Evolutionary conservation across 2,888 invertebrate genomes (phyloP).

Genomic region (Julus scandinavius): DNA sequence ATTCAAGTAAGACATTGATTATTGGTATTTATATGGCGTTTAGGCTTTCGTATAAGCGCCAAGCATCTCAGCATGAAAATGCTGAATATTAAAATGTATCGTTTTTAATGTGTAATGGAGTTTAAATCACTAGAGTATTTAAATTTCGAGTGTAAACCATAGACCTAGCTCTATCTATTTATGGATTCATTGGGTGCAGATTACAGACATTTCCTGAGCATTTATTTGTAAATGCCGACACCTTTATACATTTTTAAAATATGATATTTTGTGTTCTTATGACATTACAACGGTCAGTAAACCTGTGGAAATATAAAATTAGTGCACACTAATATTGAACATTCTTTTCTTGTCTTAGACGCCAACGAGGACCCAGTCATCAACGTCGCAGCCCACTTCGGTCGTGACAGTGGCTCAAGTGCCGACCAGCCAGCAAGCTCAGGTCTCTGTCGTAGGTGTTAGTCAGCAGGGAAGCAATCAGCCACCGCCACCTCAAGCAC

Average conservation of each 20-base stretch:
- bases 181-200: background rate
- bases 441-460: conserved; percentile 48
- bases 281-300: background rate
- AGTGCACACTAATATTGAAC: conserved; percentile 41
- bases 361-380: conserved; percentile 44
- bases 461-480: conserved; percentile 52
- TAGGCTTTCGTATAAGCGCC: background rate
- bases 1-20: background rate
- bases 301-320: background rate
- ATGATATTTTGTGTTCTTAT: background rate
- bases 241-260: conserved; percentile 1
- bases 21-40: conserved; percentile 11
- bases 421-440: conserved; percentile 53
- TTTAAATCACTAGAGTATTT: background rate
- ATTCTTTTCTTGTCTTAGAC: conserved; percentile 19
- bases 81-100: background rate
- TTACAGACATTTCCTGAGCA: background rate
- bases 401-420: conserved; percentile 55
- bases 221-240: background rate
- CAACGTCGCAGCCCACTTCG: conserved; percentile 53
- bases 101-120: background rate
- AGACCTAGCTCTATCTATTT: background rate
- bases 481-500: conserved; percentile 48
- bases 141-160: background rate
- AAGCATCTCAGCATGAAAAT: background rate